A percentile compares a stretch with the other conserved stretches of the same genome.
phyloP scores from a whole-genome alignment of 2,888 invertebrate species.

The Ctena decussata region DNA sequence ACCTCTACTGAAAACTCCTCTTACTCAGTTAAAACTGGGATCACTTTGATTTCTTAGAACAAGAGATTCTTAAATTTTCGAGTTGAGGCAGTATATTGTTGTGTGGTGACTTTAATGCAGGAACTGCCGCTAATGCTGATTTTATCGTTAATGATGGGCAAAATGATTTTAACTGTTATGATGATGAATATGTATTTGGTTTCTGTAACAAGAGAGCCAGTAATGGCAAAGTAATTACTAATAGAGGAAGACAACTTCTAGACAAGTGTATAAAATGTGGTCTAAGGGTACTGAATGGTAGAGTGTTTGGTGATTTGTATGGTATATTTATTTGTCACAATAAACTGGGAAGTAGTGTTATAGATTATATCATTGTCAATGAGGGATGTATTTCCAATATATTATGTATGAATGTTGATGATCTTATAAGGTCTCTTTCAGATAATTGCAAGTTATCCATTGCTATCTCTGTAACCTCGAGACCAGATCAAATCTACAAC shows the following conservation, averaged over 20 bases:
- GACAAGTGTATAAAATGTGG: not conserved
- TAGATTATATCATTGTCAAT: not conserved
- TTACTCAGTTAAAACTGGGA: not conserved
- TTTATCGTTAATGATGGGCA: not conserved
- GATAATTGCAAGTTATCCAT: not conserved
- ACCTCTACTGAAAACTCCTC: not conserved
- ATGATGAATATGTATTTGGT: not conserved
- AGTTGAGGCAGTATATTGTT: not conserved
- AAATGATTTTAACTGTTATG: not conserved
- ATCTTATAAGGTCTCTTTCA: not conserved
- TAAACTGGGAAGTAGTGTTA: not conserved
- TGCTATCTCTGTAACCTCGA: not conserved
- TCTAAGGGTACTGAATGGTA: not conserved
- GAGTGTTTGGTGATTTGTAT: not conserved
- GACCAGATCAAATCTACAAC: not conserved
- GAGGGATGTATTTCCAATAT: not conserved
- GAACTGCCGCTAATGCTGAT: not conserved
- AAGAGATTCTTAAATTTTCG: not conserved
- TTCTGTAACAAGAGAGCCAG: not conserved
- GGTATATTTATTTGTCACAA: not conserved
- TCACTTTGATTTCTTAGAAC: not conserved
- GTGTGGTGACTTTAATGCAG: conserved; percentile 1
- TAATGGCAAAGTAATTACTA: not conserved
- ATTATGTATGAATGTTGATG: not conserved
- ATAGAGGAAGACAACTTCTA: not conserved